Percentiles rank a stretch among this genome's conserved stretches.
These are phyloP conservation scores for Terrapene triunguis DNA, from an alignment of 2,113 vertebrate species.

Conservation along the genomic window DNA sequence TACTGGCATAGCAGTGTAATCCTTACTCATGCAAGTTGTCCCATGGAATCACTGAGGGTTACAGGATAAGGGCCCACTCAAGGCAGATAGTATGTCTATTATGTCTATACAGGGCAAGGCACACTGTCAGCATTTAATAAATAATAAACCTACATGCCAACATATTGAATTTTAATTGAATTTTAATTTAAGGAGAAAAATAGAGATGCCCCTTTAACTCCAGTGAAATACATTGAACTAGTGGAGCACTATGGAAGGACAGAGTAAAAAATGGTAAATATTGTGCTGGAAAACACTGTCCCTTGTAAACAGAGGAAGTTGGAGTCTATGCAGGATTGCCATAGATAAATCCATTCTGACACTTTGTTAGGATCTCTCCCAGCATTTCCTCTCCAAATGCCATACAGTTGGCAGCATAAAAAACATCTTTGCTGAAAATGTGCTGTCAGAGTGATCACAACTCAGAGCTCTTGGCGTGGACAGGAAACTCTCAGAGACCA, in stretches of 20 bases:
- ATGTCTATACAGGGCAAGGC: background rate
- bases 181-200: background rate
- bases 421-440: background rate
- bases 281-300: background rate
- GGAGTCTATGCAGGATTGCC: background rate
- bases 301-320: fast-evolving
- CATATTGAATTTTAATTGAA: background rate
- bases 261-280: background rate
- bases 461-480: background rate
- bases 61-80: background rate
- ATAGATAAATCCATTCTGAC: background rate
- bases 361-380: background rate
- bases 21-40: background rate
- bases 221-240: background rate
- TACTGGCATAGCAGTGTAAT: background rate
- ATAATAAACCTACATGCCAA: background rate
- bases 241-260: background rate
- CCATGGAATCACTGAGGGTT: background rate
- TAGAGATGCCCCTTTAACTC: background rate
- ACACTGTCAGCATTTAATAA: background rate
- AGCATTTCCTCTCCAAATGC: background rate
- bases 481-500: background rate
- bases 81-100: background rate
- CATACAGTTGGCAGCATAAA: background rate
- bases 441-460: fast-evolving